Percentiles rank a stretch among this genome's conserved stretches.
Evolutionary conservation across 2,113 vertebrate species (phyloP).

Genomic region (Pituophis catenifer): DNA sequence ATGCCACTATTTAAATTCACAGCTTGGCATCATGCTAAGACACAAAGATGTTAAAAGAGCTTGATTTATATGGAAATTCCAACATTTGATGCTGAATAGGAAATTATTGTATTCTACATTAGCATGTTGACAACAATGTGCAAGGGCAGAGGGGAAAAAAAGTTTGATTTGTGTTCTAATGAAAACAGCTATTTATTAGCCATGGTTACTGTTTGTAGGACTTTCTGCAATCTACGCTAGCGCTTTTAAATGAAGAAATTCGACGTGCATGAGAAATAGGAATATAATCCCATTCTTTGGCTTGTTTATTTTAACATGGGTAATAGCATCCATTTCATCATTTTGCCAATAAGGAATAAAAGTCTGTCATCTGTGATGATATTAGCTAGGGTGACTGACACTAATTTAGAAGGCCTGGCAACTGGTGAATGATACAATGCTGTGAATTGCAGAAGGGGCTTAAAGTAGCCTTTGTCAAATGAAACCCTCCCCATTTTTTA

Average conservation of each 20-base stretch:
- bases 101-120: conserved; percentile 38
- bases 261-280: conserved; percentile 22
- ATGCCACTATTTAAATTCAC: conserved; percentile 58
- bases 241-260: conserved; percentile 45
- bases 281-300: background rate
- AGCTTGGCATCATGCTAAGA: conserved; percentile 52
- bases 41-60: conserved; percentile 42
- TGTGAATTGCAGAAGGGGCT: background rate
- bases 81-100: conserved; percentile 50
- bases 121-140: conserved; percentile 29
- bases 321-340: background rate
- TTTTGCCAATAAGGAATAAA: conserved; percentile 17
- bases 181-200: conserved; percentile 49
- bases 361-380: background rate
- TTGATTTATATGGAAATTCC: conserved; percentile 59
- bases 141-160: conserved; percentile 9
- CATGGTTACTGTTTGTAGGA: conserved; percentile 29
- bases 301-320: background rate
- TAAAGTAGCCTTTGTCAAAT: background rate
- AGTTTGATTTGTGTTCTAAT: conserved; percentile 29
- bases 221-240: conserved; percentile 20
- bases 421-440: background rate
- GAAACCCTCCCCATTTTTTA: background rate
- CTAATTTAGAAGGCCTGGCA: background rate
- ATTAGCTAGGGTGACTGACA: background rate